Evolutionary conservation across 1,140 invertebrate genomes (phyloP).

Genomic region (Drosophila nebulosa): DNA sequence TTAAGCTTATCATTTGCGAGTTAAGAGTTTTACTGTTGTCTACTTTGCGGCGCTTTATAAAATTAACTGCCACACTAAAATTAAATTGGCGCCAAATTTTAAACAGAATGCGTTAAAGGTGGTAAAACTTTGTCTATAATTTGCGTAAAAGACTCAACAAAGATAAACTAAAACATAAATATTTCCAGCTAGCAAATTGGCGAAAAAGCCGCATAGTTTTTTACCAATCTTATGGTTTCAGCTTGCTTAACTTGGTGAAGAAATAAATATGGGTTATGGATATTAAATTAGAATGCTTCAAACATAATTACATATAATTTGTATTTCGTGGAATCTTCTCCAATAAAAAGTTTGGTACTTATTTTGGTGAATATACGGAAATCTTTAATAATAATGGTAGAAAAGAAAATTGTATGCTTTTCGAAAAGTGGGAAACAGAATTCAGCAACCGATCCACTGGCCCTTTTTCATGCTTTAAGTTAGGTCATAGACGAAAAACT

Average conservation of each 20-base stretch:
- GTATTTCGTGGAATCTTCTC: too few relatives aligned
- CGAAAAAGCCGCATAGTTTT: too few relatives aligned
- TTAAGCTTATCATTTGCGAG: not conserved
- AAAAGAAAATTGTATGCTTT: too few relatives aligned
- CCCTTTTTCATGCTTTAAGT: not conserved
- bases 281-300: not conserved
- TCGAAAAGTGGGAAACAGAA: not conserved
- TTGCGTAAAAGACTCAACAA: too few relatives aligned
- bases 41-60: not conserved
- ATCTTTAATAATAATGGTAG: too few relatives aligned
- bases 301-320: not conserved
- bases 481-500: not conserved
- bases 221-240: not conserved
- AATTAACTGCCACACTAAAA: not conserved
- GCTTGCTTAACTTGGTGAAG: not conserved
- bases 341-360: not conserved
- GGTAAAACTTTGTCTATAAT: too few relatives aligned
- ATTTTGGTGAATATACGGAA: not conserved
- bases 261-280: not conserved
- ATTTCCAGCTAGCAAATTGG: too few relatives aligned
- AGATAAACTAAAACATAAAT: not conserved
- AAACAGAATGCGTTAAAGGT: not conserved
- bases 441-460: not conserved
- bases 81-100: not conserved
- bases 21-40: not conserved